phyloP scores from a whole-genome alignment of 2,888 invertebrate species.

The Anodontia alba region DNA sequence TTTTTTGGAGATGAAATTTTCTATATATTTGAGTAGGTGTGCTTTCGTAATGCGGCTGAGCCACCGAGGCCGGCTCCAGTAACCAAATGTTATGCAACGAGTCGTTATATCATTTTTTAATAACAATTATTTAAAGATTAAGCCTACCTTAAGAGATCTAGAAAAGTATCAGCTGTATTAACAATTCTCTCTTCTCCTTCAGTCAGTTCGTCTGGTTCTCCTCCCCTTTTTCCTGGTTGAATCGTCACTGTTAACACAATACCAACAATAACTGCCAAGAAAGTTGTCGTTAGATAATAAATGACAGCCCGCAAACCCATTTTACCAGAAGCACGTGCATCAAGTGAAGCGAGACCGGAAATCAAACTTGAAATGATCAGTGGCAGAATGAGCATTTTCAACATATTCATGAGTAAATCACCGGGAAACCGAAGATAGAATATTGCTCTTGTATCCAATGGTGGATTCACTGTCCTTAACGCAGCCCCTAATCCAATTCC shows the following conservation, averaged over 20 bases:
- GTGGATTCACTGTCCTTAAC: conserved; percentile 86
- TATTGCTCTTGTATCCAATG: conserved; percentile 88
- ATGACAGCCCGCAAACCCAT: conserved; percentile 94
- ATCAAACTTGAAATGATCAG: conserved; percentile 89
- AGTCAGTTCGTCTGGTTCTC: conserved; percentile 29
- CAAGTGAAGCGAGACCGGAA: conserved; percentile 92
- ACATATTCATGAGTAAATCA: conserved; percentile 88
- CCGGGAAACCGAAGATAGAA: conserved; percentile 89
- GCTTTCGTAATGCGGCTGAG: too few relatives aligned
- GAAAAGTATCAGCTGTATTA: conserved; percentile 66
- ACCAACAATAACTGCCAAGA: conserved; percentile 95
- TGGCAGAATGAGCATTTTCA: conserved; percentile 90
- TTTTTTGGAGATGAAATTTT: too few relatives aligned
- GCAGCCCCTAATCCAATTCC: conserved; percentile 86
- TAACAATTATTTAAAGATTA: too few relatives aligned
- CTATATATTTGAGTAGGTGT: too few relatives aligned
- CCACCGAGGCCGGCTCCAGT: too few relatives aligned
- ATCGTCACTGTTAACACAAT: conserved; percentile 95
- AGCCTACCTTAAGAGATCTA: conserved; percentile 75
- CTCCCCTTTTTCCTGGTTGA: conserved; percentile 88
- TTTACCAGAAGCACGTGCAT: conserved; percentile 92
- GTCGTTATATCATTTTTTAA: too few relatives aligned
- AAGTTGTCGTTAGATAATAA: conserved; percentile 96
- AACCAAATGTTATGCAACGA: too few relatives aligned
- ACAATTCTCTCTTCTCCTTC: conserved; percentile 34